Conservation (phyloP, 2,113 vertebrate species). For the Dermatemys mawii region DNA sequence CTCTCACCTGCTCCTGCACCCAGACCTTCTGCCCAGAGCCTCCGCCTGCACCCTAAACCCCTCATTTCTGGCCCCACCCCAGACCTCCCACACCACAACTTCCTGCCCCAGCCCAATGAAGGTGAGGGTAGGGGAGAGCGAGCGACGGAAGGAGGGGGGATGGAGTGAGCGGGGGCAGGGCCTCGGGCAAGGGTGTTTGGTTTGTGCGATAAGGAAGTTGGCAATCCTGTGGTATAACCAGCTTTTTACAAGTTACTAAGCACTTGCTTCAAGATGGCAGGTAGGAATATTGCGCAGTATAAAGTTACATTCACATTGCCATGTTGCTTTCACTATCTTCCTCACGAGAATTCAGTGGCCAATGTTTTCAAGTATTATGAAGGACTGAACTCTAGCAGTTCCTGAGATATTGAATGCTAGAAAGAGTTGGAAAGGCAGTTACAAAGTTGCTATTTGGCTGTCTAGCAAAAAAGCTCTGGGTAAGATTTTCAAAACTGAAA, state of each 20-base stretch:
- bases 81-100: too few relatives aligned
- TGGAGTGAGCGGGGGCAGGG: too few relatives aligned
- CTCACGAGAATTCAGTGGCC: neutral
- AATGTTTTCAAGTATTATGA: neutral
- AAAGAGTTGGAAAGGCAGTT: neutral
- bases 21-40: too few relatives aligned
- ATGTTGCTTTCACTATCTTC: neutral
- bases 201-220: too few relatives aligned
- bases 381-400: neutral
- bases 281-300: neutral
- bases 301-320: neutral
- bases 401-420: neutral
- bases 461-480: neutral
- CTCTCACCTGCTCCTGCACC: too few relatives aligned
- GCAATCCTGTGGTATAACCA: neutral
- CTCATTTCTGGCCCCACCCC: too few relatives aligned
- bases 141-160: too few relatives aligned
- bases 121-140: too few relatives aligned
- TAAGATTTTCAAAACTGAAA: neutral
- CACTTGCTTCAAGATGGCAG: neutral
- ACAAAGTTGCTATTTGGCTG: neutral
- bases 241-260: neutral
- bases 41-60: too few relatives aligned
- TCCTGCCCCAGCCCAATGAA: too few relatives aligned
- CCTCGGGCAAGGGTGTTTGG: too few relatives aligned